Base-by-base conservation (phyloP, 1,140 invertebrate genomes). In the Telenomus remus region DNA sequence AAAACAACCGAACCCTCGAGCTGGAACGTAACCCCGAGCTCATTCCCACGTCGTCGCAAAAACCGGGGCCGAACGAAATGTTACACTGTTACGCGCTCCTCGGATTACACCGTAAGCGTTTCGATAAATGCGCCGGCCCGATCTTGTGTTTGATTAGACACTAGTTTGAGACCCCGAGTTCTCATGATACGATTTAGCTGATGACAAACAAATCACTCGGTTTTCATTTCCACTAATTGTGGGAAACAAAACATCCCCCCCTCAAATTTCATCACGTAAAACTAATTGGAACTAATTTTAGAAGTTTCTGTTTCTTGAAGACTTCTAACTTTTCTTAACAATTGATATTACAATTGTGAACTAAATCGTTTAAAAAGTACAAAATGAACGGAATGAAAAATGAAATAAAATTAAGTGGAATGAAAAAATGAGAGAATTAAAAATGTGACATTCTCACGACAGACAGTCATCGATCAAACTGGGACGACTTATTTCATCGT, bases 41-140 rank as follows among this genome's bases (percentile, higher is more conserved):
- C 42, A 82, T 87, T 87, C 85, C 84, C 85, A 86, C 84, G 82
- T 83, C 73, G 19, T 65, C 19, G 59, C 54, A 57, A 61, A 64
- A 49, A 80, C 69, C 60, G 43, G 51, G 59, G 61, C 49, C 57
- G 54, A 57, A 12, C 51, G 61, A 48, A 50, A 44, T 43, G 66
- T 66, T 76, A 65, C 59, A 73, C 65, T 79, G 76, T 78, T 63
- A 64, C 76, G 55, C 55, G 69, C 66, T 68, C 79, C 79, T 82
- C 79, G 70, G 80, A 82, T 82, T 82, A 82, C 79, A 64, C 53
- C 42, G 49, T 76, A 74, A 71, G 65, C 73, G 66, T 61, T 70
- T 76, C 19, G 43, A 48, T 70, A 60, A 55, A 76, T 76, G 73
- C 73, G 33, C 27, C 48, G 48, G 49, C 59, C 49, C 44, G 72